A percentile compares a stretch with the other conserved stretches of the same genome.
Evolutionary conservation across 2,113 vertebrate genomes (phyloP).

Genomic region (Poecile atricapillus): DNA sequence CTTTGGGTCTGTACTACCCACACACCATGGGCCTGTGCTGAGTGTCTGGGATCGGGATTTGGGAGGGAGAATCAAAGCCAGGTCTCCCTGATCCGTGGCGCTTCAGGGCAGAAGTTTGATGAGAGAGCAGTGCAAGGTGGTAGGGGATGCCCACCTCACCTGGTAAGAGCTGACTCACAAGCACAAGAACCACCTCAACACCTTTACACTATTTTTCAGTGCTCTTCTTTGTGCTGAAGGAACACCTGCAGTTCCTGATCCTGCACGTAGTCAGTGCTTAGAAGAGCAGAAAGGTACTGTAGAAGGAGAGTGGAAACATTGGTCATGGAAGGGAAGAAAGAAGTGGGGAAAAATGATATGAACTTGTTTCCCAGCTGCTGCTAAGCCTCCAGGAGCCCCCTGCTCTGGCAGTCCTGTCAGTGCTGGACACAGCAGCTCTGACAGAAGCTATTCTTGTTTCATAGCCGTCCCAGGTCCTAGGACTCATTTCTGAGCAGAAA

Average conservation of each 20-base stretch:
- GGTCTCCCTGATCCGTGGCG: neutral
- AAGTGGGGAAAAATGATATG: neutral
- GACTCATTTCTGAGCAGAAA: neutral
- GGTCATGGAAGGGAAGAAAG: neutral
- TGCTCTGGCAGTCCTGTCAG: neutral
- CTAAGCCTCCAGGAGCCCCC: neutral
- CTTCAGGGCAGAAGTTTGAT: neutral
- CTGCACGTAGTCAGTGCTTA: neutral
- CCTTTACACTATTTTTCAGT: neutral
- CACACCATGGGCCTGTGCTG: neutral
- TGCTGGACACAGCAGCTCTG: neutral
- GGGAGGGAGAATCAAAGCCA: neutral
- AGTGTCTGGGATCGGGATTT: neutral
- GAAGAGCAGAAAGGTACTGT: neutral
- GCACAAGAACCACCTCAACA: neutral
- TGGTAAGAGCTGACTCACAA: neutral
- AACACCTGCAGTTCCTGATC: neutral
- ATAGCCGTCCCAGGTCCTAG: neutral
- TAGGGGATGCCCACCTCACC: rapidly evolving
- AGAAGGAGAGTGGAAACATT: neutral
- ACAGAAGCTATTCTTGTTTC: neutral
- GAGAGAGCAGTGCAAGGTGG: rapidly evolving
- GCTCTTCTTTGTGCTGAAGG: neutral
- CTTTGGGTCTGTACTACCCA: neutral
- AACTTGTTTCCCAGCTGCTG: neutral